Conservation (phyloP, 2,113 vertebrate genomes). For the Diadophis punctatus region DNA sequence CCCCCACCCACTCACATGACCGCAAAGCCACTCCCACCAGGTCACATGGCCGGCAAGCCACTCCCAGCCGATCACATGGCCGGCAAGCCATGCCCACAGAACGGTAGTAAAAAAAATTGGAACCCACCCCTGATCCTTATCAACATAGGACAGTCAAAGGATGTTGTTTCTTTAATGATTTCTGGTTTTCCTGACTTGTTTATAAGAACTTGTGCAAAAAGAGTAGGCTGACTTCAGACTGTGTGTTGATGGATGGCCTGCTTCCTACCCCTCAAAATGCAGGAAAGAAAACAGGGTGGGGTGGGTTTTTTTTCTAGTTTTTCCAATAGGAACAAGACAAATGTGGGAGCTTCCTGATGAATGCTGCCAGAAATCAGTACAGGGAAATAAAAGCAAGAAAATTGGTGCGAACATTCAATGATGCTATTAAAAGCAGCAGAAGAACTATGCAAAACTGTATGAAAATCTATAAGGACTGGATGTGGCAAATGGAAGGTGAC, state of each 20-base stretch:
- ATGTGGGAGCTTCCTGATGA: background rate
- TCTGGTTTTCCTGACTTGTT: background rate
- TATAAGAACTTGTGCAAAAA: background rate
- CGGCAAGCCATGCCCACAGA: too few species aligned
- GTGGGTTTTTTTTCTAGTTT: background rate
- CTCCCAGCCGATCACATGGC: too few species aligned
- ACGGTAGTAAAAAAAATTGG: too few species aligned
- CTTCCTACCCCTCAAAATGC: background rate
- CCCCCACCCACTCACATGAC: too few species aligned
- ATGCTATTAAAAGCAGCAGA: background rate
- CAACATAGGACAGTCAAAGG: background rate
- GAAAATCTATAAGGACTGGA: background rate
- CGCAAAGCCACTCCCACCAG: too few species aligned
- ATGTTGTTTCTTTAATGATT: background rate
- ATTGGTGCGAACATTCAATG: background rate
- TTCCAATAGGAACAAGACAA: background rate
- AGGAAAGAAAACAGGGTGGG: background rate
- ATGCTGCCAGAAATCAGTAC: background rate
- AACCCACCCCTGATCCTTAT: too few species aligned
- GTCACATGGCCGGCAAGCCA: too few species aligned
- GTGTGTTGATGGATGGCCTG: background rate
- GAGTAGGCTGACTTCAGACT: background rate
- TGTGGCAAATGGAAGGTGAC: background rate
- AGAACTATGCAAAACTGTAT: background rate
- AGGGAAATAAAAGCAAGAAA: background rate